phyloP scores from a whole-genome alignment of 2,888 invertebrate species.

The Amiota mariae region DNA sequence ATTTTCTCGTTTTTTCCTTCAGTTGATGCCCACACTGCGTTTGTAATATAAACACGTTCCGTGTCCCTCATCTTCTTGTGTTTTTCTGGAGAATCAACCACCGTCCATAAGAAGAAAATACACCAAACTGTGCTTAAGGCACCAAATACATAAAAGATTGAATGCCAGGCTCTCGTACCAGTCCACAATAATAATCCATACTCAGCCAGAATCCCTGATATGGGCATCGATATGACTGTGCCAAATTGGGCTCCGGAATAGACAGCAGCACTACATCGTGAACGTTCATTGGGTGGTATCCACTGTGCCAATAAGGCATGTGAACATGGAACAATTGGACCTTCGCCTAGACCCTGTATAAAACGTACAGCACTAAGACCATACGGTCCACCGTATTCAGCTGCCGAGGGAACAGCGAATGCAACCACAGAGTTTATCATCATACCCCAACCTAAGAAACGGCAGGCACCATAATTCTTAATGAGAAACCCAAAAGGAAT shows the following conservation, averaged over 20 bases:
- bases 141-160: slow-evolving; percentile 92
- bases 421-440: slow-evolving; percentile 90
- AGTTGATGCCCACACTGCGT: neutral
- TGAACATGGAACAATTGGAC: slow-evolving; percentile 84
- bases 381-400: slow-evolving; percentile 79
- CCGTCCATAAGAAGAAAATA: slow-evolving; percentile 79
- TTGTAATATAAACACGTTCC: neutral
- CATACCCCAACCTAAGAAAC: slow-evolving; percentile 90
- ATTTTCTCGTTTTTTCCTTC: slow-evolving; percentile 72
- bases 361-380: slow-evolving; percentile 86
- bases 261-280: slow-evolving; percentile 91
- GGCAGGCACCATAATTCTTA: slow-evolving; percentile 89
- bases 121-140: slow-evolving; percentile 86
- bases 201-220: slow-evolving; percentile 86
- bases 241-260: slow-evolving; percentile 92
- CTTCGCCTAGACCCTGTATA: slow-evolving; percentile 93
- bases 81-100: slow-evolving; percentile 83
- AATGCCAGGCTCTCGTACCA: slow-evolving; percentile 82
- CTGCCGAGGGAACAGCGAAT: slow-evolving; percentile 88
- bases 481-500: slow-evolving; percentile 93
- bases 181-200: slow-evolving; percentile 76
- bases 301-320: slow-evolving; percentile 93
- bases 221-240: slow-evolving; percentile 91
- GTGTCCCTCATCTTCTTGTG: neutral
- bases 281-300: slow-evolving; percentile 93